These are phyloP conservation scores for Cyclargus thomasi DNA, from an alignment of 1,140 invertebrate genomes.

Conservation along the genomic window DNA sequence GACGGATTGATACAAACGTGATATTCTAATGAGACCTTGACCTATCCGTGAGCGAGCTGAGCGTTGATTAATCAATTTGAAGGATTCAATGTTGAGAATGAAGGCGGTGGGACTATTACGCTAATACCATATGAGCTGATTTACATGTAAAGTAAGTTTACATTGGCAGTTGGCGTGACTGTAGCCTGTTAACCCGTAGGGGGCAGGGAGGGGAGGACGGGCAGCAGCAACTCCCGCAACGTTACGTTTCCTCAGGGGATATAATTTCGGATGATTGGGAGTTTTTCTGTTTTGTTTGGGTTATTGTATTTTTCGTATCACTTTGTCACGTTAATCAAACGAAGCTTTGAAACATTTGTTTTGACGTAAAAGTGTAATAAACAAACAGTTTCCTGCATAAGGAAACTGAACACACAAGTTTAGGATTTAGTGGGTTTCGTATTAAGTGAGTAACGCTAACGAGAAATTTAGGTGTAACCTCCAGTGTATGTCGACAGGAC, in stretches of 20 bases:
- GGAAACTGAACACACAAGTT: no score
- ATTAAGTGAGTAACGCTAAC: no score
- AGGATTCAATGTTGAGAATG: background rate
- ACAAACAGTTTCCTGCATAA: no score
- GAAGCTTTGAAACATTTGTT: no score
- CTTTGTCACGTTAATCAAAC: no score
- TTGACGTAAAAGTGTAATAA: no score
- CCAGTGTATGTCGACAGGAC: no score
- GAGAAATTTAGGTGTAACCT: no score
- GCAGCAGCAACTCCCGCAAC: background rate
- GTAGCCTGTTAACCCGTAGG: background rate
- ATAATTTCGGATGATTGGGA: background rate
- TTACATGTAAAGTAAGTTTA: slow-evolving; percentile 15
- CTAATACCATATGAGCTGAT: slow-evolving; percentile 10
- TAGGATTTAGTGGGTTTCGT: no score
- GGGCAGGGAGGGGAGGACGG: no score
- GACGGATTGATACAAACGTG: no score
- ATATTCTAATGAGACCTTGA: background rate
- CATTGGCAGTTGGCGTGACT: slow-evolving; percentile 11
- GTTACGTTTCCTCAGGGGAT: background rate
- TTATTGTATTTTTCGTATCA: background rate
- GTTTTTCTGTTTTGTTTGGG: slow-evolving; percentile 7
- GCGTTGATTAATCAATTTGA: background rate
- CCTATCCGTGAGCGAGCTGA: background rate
- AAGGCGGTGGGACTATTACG: background rate